Conservation (phyloP, 2,113 vertebrate species). For the Mandrillus leucophaeus region DNA sequence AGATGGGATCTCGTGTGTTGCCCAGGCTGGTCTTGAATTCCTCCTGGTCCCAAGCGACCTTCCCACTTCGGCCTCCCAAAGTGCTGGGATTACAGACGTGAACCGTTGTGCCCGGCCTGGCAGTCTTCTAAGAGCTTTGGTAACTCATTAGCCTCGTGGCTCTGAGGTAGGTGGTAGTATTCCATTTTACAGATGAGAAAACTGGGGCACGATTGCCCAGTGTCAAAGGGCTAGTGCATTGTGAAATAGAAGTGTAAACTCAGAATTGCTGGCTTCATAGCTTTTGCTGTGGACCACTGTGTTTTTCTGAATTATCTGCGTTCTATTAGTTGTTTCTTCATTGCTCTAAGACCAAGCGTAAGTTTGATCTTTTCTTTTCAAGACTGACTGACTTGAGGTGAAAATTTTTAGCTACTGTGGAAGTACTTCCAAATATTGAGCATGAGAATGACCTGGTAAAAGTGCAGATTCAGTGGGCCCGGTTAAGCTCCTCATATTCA, state of each 20-base stretch:
- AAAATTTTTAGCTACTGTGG: neutral
- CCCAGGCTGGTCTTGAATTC: too few relatives aligned
- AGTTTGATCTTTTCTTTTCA: neutral
- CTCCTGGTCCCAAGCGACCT: too few relatives aligned
- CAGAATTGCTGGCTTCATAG: neutral
- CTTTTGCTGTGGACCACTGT: neutral
- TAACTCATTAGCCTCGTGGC: neutral
- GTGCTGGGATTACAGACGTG: too few relatives aligned
- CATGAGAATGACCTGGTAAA: neutral
- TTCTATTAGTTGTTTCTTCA: neutral
- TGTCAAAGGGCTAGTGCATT: neutral
- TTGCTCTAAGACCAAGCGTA: neutral
- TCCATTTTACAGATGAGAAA: slow-evolving; percentile 21
- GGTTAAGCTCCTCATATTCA: neutral
- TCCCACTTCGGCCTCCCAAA: too few relatives aligned
- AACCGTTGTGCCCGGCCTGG: neutral
- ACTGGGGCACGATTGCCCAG: neutral
- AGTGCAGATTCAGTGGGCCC: neutral
- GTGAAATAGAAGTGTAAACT: neutral
- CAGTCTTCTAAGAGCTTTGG: neutral
- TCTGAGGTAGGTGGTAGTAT: neutral
- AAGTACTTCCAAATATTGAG: neutral
- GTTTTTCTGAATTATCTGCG: neutral
- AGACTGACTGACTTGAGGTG: neutral
- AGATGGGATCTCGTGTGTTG: too few relatives aligned